phyloP scores from a whole-genome alignment of 2,888 invertebrate genomes.

The Yponomeuta evonymella region DNA sequence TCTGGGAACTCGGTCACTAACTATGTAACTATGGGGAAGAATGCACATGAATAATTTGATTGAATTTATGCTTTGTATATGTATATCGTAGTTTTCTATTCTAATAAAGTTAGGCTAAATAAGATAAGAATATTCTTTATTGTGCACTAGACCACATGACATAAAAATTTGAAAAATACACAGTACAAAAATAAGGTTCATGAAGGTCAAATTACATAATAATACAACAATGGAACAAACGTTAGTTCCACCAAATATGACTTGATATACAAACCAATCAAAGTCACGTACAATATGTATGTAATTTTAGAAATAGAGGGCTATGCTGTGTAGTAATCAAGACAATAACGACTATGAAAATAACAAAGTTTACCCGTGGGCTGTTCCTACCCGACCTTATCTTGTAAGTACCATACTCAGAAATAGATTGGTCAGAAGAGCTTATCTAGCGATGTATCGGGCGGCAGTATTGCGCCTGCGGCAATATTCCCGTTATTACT shows the following conservation, averaged over 20 bases:
- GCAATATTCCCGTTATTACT: too few relatives aligned
- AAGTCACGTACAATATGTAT: neutral
- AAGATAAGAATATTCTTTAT: neutral
- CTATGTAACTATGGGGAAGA: neutral
- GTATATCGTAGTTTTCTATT: too few relatives aligned
- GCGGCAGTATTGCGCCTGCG: too few relatives aligned
- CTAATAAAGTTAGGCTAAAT: neutral
- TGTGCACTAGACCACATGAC: too few relatives aligned
- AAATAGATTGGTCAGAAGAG: too few relatives aligned
- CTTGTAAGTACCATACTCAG: too few relatives aligned
- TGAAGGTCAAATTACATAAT: neutral
- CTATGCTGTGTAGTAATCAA: neutral
- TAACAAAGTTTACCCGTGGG: neutral
- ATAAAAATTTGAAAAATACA: too few relatives aligned
- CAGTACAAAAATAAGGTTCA: neutral
- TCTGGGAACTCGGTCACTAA: neutral
- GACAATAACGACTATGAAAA: constrained; percentile 1
- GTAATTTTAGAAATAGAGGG: neutral
- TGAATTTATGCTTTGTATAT: neutral
- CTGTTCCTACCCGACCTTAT: neutral
- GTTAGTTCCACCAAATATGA: neutral
- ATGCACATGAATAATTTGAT: neutral
- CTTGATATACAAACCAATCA: neutral
- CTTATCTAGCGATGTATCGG: too few relatives aligned
- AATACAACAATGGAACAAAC: neutral